Evolutionary conservation across 2,888 invertebrate species (phyloP).

Genomic region (Mylabris sibirica): DNA sequence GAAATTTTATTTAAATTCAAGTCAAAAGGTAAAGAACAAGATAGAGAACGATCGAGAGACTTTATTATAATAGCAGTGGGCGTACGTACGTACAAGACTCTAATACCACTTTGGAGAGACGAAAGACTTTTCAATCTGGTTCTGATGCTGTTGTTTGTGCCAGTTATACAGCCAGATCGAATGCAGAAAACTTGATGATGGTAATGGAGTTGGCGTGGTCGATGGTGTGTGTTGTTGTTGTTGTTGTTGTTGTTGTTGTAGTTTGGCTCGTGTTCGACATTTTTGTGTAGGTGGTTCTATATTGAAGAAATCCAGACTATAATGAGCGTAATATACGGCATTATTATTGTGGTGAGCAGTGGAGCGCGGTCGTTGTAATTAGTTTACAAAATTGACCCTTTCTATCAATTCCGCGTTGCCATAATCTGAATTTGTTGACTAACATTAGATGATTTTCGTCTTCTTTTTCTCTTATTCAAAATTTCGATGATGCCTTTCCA

Average conservation of each 20-base stretch:
- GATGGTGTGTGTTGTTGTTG: background rate
- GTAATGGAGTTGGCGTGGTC: slow-evolving; percentile 2
- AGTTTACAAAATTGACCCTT: background rate
- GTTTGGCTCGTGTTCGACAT: slow-evolving; percentile 6
- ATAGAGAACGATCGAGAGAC: background rate
- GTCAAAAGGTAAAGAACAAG: background rate
- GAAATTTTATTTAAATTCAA: slow-evolving; percentile 6
- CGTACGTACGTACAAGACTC: slow-evolving; percentile 2
- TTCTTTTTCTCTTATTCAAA: background rate
- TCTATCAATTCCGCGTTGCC: background rate
- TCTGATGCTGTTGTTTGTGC: background rate
- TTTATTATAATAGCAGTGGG: background rate
- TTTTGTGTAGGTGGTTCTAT: background rate
- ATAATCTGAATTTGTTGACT: background rate
- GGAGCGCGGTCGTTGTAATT: background rate
- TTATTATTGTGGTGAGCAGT: background rate
- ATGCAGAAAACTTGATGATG: background rate
- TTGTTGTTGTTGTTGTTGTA: background rate
- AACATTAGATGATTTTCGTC: background rate
- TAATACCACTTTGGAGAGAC: slow-evolving; percentile 1
- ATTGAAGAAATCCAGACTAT: background rate
- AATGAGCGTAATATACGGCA: background rate
- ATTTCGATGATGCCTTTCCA: background rate
- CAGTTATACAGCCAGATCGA: background rate
- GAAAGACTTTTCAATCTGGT: background rate